Base-by-base conservation (phyloP, 1,140 invertebrate species). In the Cylas formicarius region DNA sequence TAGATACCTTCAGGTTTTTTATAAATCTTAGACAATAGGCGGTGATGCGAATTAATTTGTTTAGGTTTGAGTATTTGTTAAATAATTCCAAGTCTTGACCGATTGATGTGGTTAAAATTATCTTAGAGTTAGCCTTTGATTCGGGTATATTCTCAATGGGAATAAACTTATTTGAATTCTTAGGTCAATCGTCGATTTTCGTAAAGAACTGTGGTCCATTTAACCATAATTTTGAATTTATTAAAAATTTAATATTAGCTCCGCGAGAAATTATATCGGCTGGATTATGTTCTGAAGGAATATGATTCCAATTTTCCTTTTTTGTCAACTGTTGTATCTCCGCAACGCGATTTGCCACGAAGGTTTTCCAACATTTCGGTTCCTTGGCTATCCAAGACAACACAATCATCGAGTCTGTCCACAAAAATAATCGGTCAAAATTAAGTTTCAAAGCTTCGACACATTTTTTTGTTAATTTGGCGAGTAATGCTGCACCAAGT, bases 361-460 rank as follows among this genome's bases (percentile, higher is more conserved):
- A 70, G 0, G 58, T 54, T 35, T 60, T 60, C 44, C 62, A 58
- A n/a, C 42, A 34, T 27, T 34, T 49, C 5, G 67, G 61, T 4
- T 54, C 44, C 23, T 42, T 53, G n/a, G 43, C 52, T 11, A 69
- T 43, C 69, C 67, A 71, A 4, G 50, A 50, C n/a, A 69, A 38
- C 3, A 67, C 62, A 0, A 68, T 58, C 0, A 58, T 67, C 2
- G 63, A 66, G 44, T 70, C 64, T 0, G 58, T 61, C 65, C 66
- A 68, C 40, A 59, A 63, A 22, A 42, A 57, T 1, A 56, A 48
- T 7, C 53, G 24, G 3, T 23, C 22, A 13, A 63, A 43, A 4
- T 45, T 23, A 4, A 60, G 28, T 13, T 53, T 33, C 21, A 66
- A 42, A 0, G 53, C 21, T 1, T 35, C 19, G 32, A 33, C 11